Conservation (phyloP, 2,888 invertebrate species). For the Seira musarum region DNA sequence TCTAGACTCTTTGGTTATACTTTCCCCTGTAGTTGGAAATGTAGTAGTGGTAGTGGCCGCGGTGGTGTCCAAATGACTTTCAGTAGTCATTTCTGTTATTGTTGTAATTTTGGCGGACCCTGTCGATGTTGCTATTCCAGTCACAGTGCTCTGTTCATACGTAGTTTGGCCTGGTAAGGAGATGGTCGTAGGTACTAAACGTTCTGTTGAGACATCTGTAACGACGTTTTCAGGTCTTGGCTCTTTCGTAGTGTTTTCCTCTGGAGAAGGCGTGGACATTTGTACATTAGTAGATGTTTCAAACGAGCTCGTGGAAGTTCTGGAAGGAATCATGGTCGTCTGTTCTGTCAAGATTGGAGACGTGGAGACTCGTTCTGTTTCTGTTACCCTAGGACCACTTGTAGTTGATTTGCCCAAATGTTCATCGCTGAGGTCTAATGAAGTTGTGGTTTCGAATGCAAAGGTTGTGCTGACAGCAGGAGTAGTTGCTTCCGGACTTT, state of each 20-base stretch:
- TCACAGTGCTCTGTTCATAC: not conserved
- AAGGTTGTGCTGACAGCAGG: too few species aligned
- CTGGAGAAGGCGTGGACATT: not conserved
- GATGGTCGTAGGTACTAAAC: not conserved
- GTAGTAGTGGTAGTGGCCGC: constrained; percentile 2
- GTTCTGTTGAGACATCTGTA: constrained; percentile 6
- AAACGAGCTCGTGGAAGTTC: constrained; percentile 13
- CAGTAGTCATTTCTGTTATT: not conserved
- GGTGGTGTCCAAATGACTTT: constrained; percentile 2
- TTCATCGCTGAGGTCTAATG: too few species aligned
- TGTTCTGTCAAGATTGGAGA: too few species aligned
- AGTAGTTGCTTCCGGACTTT: constrained; percentile 9
- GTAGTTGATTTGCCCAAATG: too few species aligned
- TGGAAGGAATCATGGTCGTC: not conserved
- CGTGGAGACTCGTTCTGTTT: too few species aligned
- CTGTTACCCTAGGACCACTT: too few species aligned
- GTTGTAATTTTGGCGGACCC: not conserved
- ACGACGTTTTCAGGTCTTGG: not conserved
- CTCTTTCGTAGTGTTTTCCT: too few species aligned
- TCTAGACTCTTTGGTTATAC: too few species aligned
- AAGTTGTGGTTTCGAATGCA: too few species aligned
- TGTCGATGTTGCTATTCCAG: not conserved
- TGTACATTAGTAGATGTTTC: constrained; percentile 59
- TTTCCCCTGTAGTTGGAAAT: not conserved
- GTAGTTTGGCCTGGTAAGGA: not conserved